phyloP scores from a whole-genome alignment of 2,888 invertebrate genomes.

The Tenthredo scrophulariae region DNA sequence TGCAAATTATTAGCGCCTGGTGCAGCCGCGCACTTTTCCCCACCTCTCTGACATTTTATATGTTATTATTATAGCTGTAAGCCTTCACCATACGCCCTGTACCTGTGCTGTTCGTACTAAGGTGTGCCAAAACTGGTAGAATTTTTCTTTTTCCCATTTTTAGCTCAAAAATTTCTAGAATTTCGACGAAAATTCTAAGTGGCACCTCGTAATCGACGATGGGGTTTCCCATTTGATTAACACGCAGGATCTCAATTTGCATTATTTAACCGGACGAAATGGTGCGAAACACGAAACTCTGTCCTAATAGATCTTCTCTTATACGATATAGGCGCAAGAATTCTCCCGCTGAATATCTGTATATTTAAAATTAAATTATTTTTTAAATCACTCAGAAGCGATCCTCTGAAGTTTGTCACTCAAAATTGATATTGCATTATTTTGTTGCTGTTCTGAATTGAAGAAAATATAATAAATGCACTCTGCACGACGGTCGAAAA shows the following conservation, averaged over 20 bases:
- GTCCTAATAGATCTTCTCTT: neutral
- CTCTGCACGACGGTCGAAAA: neutral
- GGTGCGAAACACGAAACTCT: too few relatives aligned
- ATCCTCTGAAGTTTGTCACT: neutral
- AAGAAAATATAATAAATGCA: neutral
- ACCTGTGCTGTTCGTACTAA: neutral
- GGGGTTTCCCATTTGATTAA: too few relatives aligned
- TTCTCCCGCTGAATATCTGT: neutral
- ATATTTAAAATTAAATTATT: neutral
- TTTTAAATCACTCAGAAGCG: neutral
- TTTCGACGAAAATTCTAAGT: too few relatives aligned
- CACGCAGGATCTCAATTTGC: too few relatives aligned
- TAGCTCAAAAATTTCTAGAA: too few relatives aligned
- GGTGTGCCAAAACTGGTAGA: too few relatives aligned
- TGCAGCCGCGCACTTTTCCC: neutral
- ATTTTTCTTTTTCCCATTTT: neutral
- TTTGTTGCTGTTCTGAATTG: neutral
- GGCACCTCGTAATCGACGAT: too few relatives aligned
- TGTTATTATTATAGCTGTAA: neutral
- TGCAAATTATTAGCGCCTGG: conserved; percentile 33
- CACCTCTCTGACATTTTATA: neutral
- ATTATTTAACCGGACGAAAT: too few relatives aligned
- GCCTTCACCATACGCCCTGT: neutral
- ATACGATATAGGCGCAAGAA: neutral
- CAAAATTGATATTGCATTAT: neutral